Percentiles rank a stretch among this genome's conserved stretches.
phyloP scores from a whole-genome alignment of 2,113 vertebrate genomes.

The Hoplias malabaricus region DNA sequence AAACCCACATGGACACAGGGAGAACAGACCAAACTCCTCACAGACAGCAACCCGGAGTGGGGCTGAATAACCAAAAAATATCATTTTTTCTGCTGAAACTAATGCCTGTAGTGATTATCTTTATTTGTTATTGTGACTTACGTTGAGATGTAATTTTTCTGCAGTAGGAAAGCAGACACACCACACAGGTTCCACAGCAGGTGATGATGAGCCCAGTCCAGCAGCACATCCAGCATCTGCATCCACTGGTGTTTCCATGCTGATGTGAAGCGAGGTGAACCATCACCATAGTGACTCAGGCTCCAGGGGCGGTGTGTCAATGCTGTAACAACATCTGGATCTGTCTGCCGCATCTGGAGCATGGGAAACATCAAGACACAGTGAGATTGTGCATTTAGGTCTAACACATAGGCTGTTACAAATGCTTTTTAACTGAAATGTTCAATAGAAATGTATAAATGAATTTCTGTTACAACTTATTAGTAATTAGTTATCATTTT shows the following conservation, averaged over 20 bases:
- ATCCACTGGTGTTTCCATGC: conserved; percentile 79
- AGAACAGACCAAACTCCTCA: too few species aligned
- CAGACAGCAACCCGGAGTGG: too few species aligned
- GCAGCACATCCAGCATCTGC: conserved; percentile 77
- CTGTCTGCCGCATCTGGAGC: conserved; percentile 87
- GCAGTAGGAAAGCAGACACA: conserved; percentile 87
- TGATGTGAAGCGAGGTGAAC: conserved; percentile 72
- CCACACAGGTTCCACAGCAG: conserved; percentile 91
- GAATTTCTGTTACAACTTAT: too few species aligned
- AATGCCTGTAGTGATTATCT: not conserved
- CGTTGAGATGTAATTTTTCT: conserved; percentile 90
- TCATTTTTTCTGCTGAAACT: not conserved
- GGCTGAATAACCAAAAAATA: too few species aligned
- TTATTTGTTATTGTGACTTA: conserved; percentile 70
- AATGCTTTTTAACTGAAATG: too few species aligned
- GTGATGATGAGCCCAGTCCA: conserved; percentile 90
- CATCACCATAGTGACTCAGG: conserved; percentile 81
- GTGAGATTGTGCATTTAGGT: too few species aligned
- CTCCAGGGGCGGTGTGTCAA: conserved; percentile 91
- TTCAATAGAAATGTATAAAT: too few species aligned
- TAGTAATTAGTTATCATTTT: too few species aligned
- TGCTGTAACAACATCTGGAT: conserved; percentile 87
- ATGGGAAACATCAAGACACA: not conserved
- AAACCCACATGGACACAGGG: too few species aligned
- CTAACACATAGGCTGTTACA: too few species aligned